Evolutionary conservation across 2,113 vertebrate species (phyloP).

Genomic region (Archilochus colubris): DNA sequence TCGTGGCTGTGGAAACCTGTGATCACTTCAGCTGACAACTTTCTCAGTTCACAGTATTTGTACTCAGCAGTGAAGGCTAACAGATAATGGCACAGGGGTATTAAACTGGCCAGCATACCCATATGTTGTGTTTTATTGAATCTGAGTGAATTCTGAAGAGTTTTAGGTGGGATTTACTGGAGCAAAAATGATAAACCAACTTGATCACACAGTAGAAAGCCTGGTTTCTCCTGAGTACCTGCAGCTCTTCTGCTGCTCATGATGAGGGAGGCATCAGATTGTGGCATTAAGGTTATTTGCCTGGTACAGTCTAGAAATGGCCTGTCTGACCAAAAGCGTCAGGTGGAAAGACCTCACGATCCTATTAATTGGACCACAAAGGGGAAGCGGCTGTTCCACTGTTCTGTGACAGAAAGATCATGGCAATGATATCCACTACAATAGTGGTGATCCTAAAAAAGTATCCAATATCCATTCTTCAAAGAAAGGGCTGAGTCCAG

Average conservation of each 20-base stretch:
- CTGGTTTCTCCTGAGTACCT: neutral
- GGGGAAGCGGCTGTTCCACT: neutral
- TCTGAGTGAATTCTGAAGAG: neutral
- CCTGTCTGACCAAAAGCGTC: neutral
- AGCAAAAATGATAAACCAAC: neutral
- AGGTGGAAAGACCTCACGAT: neutral
- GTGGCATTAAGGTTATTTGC: neutral
- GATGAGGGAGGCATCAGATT: neutral
- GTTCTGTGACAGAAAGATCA: neutral
- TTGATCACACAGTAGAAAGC: neutral
- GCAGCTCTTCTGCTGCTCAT: neutral
- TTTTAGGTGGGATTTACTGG: conserved; percentile 7
- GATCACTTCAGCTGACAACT: neutral
- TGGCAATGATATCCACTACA: neutral
- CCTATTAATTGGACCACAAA: neutral
- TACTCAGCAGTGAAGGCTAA: neutral
- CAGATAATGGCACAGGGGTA: neutral
- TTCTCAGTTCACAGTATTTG: neutral
- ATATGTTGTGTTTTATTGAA: neutral
- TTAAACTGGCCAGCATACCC: neutral
- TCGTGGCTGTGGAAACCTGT: neutral
- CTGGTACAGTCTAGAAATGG: neutral
- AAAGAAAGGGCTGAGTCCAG: neutral
- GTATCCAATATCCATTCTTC: neutral
- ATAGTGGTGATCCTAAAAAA: neutral